Conservation (phyloP, 2,888 invertebrate genomes). For the Philaethria dido region DNA sequence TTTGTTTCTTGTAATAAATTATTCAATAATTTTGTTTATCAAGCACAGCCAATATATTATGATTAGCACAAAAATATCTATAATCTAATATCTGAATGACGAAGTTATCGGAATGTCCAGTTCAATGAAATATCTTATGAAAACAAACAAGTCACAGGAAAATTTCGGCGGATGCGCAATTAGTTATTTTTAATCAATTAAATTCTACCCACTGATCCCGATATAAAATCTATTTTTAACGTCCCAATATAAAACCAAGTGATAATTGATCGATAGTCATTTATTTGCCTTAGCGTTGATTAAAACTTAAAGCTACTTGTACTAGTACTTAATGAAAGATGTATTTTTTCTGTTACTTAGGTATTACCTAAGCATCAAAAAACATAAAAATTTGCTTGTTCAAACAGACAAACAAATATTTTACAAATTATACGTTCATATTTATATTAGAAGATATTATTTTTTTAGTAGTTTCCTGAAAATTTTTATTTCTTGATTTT, state of each 20-base stretch:
- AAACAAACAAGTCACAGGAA: conserved; percentile 61
- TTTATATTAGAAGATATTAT: no score
- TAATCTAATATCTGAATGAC: conserved; percentile 23
- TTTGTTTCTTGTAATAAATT: background rate
- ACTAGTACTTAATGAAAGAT: no score
- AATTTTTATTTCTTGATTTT: no score
- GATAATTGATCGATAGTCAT: conserved; percentile 11
- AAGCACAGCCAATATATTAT: conserved; percentile 11
- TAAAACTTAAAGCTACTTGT: background rate
- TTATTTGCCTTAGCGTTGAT: background rate
- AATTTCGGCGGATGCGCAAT: conserved; percentile 46
- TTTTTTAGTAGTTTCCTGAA: no score
- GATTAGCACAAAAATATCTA: conserved; percentile 14
- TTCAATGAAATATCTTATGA: conserved; percentile 43
- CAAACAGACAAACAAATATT: no score
- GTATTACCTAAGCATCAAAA: no score
- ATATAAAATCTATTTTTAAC: conserved; percentile 3
- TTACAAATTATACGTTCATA: no score
- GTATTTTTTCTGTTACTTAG: no score
- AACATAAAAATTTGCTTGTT: no score
- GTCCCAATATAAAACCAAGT: conserved; percentile 10
- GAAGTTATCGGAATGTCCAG: conserved; percentile 40
- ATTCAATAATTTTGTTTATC: background rate
- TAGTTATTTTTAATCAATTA: conserved; percentile 27
- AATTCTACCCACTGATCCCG: conserved; percentile 19